These are phyloP conservation scores for Dipus sagitta DNA, from an alignment of 2,797 vertebrate species.

Conservation along the genomic window DNA sequence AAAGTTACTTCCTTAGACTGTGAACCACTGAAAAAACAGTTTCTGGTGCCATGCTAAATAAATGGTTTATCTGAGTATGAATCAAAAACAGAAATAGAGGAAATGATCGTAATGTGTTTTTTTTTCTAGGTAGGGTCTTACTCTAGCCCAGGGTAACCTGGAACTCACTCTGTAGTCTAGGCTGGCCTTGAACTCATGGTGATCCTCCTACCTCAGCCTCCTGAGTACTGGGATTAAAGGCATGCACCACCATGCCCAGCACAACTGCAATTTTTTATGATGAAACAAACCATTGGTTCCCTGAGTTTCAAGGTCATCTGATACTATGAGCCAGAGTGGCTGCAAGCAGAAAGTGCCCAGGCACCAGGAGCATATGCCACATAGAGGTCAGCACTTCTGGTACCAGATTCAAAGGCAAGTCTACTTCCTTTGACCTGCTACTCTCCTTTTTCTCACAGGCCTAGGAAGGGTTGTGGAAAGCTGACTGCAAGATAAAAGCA, in stretches of 20 bases:
- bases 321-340: neutral
- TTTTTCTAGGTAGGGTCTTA: no score
- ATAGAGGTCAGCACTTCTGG: slow-evolving; percentile 66
- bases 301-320: slow-evolving; percentile 60
- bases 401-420: slow-evolving; percentile 70
- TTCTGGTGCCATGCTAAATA: neutral
- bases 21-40: slow-evolving; percentile 26
- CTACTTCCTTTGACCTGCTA: slow-evolving; percentile 60
- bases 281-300: slow-evolving; percentile 60
- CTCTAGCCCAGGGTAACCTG: no score
- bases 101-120: neutral
- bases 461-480: neutral
- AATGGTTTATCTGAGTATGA: neutral
- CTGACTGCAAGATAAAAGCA: neutral
- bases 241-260: no score
- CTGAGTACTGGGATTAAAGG: no score
- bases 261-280: slow-evolving; percentile 10
- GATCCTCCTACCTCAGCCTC: no score
- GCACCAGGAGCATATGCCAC: slow-evolving; percentile 49
- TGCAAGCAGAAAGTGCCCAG: slow-evolving; percentile 75
- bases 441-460: slow-evolving; percentile 28
- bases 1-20: slow-evolving; percentile 62
- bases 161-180: no score
- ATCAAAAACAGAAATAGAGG: slow-evolving; percentile 31
- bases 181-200: no score